These are phyloP conservation scores for Schizopygopsis malacanthus DNA, from an alignment of 2,797 vertebrate genomes.

Conservation along the genomic window DNA sequence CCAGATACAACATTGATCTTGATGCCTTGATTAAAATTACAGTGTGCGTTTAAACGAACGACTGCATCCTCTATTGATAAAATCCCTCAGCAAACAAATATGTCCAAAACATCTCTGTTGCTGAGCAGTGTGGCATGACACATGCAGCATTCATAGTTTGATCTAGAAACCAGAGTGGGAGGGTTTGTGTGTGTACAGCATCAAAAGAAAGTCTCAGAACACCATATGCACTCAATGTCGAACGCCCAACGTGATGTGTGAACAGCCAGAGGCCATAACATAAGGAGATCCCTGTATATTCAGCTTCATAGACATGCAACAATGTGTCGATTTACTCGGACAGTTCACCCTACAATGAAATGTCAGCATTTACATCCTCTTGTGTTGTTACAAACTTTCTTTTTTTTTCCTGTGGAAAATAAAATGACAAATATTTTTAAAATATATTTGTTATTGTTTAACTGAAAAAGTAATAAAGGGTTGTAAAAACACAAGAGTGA, in stretches of 20 bases:
- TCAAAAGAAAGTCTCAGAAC: constrained; percentile 23
- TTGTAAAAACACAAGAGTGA: background rate
- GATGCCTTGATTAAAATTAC: constrained; percentile 24
- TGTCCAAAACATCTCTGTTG: constrained; percentile 6
- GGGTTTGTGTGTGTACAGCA: constrained; percentile 43
- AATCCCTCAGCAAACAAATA: constrained; percentile 25
- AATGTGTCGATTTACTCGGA: background rate
- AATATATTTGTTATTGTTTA: background rate
- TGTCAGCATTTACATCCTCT: background rate
- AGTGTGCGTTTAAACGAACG: background rate
- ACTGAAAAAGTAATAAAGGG: background rate
- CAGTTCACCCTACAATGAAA: background rate
- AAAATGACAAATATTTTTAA: background rate
- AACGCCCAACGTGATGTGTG: constrained; percentile 26
- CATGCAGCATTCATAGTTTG: constrained; percentile 18
- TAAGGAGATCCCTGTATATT: constrained; percentile 18
- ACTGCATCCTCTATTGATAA: constrained; percentile 19
- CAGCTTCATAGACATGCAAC: background rate
- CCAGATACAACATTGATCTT: constrained; percentile 12
- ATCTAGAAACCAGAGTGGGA: constrained; percentile 29
- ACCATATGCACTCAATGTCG: constrained; percentile 37
- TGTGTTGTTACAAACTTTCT: background rate
- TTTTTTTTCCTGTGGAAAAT: background rate
- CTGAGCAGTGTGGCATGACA: constrained; percentile 22
- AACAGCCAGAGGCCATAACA: constrained; percentile 31